A percentile compares a stretch with the other conserved stretches of the same genome.
Evolutionary conservation across 2,888 invertebrate species (phyloP).

Genomic region (Phengaris arion): DNA sequence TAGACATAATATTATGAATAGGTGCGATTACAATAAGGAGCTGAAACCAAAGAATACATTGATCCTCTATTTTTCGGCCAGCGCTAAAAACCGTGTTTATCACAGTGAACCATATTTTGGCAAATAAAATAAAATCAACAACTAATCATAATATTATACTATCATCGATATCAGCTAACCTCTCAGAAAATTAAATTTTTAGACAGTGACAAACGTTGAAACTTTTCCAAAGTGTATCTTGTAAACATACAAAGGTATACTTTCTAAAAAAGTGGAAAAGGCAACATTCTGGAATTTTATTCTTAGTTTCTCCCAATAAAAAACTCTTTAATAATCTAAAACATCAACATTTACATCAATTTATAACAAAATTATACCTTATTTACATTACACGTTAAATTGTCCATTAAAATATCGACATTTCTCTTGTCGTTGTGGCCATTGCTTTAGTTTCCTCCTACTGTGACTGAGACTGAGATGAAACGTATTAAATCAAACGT

Average conservation of each 20-base stretch:
- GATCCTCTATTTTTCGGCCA: not conserved
- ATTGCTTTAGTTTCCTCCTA: conserved; percentile 9
- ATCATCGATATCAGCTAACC: not conserved
- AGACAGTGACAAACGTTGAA: not conserved
- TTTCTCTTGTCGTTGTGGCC: conserved; percentile 34
- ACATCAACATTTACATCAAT: conserved; percentile 76
- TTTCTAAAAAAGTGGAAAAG: conserved; percentile 26
- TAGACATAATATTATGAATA: no score
- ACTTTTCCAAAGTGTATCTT: conserved; percentile 13
- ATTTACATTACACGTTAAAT: conserved; percentile 55
- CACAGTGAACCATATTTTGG: not conserved
- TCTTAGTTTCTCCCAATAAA: conserved; percentile 40
- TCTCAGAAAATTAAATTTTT: conserved; percentile 1
- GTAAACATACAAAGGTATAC: conserved; percentile 16
- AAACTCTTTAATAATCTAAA: conserved; percentile 56
- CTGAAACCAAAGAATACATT: not conserved
- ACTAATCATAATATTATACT: not conserved
- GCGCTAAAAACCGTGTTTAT: not conserved
- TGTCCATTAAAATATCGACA: conserved; percentile 67
- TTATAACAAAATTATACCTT: conserved; percentile 62
- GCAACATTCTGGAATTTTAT: conserved; percentile 31
- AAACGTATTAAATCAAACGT: not conserved
- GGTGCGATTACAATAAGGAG: not conserved
- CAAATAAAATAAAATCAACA: not conserved
- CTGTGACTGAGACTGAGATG: not conserved